Conservation (phyloP, 2,113 vertebrate genomes). For the Oreochromis aureus region DNA sequence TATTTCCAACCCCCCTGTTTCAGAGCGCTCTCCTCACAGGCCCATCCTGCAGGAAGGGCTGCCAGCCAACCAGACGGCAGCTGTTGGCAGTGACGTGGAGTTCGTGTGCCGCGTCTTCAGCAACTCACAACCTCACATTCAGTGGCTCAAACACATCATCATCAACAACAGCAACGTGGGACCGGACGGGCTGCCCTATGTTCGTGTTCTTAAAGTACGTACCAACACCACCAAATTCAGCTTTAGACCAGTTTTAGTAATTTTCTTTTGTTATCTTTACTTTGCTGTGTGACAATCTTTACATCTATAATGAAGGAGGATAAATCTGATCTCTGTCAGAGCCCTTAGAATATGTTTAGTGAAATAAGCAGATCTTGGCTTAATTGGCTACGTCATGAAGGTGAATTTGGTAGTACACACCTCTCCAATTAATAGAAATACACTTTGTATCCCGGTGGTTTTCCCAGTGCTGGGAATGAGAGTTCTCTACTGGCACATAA, state of each 20-base stretch:
- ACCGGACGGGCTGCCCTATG: conserved; percentile 79
- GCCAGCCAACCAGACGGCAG: conserved; percentile 85
- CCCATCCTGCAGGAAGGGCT: conserved; percentile 87
- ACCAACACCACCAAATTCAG: not conserved
- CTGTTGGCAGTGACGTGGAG: conserved; percentile 81
- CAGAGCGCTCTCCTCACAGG: conserved; percentile 81
- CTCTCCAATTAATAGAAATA: not conserved
- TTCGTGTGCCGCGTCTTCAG: conserved; percentile 90
- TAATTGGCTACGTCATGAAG: not conserved
- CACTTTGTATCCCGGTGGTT: not conserved
- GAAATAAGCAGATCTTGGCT: not conserved
- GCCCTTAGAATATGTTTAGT: not conserved
- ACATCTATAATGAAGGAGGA: not conserved
- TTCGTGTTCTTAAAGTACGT: conserved; percentile 79
- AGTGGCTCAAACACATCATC: conserved; percentile 88
- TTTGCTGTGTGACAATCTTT: not conserved
- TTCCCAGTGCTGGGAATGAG: not conserved
- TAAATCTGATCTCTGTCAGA: not conserved
- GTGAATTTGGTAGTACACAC: not conserved
- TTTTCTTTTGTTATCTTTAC: not conserved
- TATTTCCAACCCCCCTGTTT: not conserved
- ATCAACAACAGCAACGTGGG: conserved; percentile 82
- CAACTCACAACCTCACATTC: conserved; percentile 85
- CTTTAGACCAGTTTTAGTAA: not conserved
- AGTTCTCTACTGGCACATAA: not conserved